These are phyloP conservation scores for Heliocidaris tuberculata DNA, from an alignment of 35 echinoderm and acorn worm species.

Conservation along the genomic window DNA sequence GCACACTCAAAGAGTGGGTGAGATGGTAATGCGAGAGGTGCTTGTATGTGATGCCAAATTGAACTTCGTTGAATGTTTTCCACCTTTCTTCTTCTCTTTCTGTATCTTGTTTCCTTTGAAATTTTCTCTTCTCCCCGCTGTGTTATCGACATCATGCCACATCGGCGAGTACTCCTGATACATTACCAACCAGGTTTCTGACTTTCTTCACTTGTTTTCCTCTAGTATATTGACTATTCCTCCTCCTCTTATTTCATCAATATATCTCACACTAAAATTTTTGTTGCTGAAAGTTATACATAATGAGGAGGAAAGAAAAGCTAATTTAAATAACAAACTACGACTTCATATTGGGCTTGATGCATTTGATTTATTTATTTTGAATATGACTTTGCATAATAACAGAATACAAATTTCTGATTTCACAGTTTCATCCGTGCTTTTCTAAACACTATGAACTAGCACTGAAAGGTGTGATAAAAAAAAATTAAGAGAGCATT, in stretches of 20 bases:
- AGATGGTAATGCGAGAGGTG: neutral
- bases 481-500: too few species aligned
- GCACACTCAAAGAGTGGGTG: neutral
- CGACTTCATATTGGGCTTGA: neutral
- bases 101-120: constrained; percentile 12
- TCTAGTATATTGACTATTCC: neutral
- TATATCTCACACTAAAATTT: neutral
- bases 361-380: neutral
- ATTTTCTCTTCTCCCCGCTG: neutral
- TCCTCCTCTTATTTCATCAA: neutral
- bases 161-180: neutral
- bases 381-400: too few species aligned
- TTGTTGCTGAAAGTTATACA: too few species aligned
- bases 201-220: neutral
- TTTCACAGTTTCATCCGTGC: too few species aligned
- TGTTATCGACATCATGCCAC: neutral
- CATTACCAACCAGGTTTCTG: neutral
- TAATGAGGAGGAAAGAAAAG: too few species aligned
- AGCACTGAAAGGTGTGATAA: too few species aligned
- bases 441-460: too few species aligned
- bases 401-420: too few species aligned
- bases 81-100: neutral
- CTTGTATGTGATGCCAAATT: constrained; percentile 17
- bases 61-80: constrained; percentile 17
- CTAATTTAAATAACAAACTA: too few species aligned